These are phyloP conservation scores for Hydrophis major DNA, from an alignment of 2,797 vertebrate species.

Conservation along the genomic window DNA sequence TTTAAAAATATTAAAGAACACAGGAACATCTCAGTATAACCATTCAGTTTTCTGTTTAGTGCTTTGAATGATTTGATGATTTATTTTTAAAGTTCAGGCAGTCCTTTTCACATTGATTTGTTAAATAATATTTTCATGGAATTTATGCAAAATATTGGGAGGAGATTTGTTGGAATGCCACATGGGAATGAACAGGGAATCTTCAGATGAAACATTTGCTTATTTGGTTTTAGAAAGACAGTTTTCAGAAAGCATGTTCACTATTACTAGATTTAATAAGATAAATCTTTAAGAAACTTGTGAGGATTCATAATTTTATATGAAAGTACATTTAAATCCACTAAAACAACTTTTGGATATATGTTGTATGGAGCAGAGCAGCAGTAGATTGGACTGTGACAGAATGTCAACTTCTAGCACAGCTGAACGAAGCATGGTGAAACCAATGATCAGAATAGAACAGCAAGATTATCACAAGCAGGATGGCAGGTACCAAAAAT, in stretches of 20 bases:
- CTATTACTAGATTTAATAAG: background rate
- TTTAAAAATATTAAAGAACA: background rate
- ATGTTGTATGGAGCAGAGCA: slow-evolving; percentile 74
- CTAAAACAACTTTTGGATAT: background rate
- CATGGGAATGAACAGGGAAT: background rate
- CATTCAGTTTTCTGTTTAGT: background rate
- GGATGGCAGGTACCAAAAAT: slow-evolving; percentile 69
- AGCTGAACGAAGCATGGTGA: slow-evolving; percentile 85
- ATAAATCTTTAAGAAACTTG: background rate
- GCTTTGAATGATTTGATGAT: background rate
- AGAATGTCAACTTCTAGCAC: slow-evolving; percentile 68
- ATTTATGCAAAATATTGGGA: background rate
- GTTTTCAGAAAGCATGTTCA: background rate
- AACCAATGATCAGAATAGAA: slow-evolving; percentile 84
- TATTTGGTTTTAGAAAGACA: background rate
- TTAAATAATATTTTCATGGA: background rate
- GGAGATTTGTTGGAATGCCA: background rate
- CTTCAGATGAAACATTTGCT: background rate
- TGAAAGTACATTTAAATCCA: background rate
- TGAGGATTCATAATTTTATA: background rate
- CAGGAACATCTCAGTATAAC: background rate
- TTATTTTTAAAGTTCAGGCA: background rate
- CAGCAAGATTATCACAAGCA: slow-evolving; percentile 82
- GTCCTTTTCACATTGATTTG: background rate
- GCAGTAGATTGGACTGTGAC: slow-evolving; percentile 88